phyloP scores from a whole-genome alignment of 2,113 vertebrate species.

The Conger conger region DNA sequence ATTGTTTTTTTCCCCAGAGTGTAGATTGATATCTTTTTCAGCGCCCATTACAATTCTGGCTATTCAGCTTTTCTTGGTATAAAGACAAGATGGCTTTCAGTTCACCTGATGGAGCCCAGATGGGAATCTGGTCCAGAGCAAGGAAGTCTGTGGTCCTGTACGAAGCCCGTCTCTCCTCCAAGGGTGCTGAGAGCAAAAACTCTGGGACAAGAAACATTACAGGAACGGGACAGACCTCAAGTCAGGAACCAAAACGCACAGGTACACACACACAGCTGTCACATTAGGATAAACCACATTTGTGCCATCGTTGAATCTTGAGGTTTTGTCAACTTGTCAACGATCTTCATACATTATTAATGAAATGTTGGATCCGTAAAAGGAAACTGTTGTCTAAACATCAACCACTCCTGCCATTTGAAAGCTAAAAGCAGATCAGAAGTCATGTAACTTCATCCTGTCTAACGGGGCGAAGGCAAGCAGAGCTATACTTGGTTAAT shows the following conservation, averaged over 20 bases:
- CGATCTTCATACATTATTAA: no score
- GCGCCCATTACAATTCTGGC: not conserved
- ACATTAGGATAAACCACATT: no score
- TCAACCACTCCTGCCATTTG: no score
- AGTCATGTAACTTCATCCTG: no score
- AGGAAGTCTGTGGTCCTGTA: conserved; percentile 70
- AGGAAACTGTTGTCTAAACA: no score
- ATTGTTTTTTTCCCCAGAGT: no score
- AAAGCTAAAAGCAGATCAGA: no score
- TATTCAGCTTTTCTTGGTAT: not conserved
- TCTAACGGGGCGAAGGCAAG: no score
- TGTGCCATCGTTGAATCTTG: no score
- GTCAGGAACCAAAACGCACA: not conserved
- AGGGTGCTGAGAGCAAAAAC: conserved; percentile 67
- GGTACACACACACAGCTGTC: no score
- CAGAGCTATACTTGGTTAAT: not conserved
- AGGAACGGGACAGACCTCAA: not conserved
- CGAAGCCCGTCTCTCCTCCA: conserved; percentile 67
- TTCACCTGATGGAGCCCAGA: conserved; percentile 69
- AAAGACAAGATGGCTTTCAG: conserved; percentile 48
- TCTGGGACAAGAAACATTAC: conserved; percentile 56
- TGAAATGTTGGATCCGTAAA: no score
- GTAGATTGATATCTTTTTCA: not conserved
- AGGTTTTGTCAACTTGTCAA: no score
- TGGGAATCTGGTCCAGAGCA: conserved; percentile 69